phyloP scores from a whole-genome alignment of 2,888 invertebrate genomes.

The Heliothis peltigera region DNA sequence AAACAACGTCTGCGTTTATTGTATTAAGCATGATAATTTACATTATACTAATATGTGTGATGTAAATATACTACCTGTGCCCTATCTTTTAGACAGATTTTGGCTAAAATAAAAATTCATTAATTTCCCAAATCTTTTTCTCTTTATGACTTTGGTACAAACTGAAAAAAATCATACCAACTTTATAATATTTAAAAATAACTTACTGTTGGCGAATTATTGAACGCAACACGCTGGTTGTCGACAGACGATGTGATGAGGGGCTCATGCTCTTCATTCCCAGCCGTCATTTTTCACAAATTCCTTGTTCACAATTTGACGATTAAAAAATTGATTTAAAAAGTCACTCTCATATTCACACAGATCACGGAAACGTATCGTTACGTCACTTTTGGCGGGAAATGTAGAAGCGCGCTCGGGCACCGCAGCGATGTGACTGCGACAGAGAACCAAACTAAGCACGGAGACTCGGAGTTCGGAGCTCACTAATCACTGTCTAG shows the following conservation, averaged over 20 bases:
- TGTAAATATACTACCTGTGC: neutral
- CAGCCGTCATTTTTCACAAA: constrained; percentile 80
- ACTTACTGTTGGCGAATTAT: constrained; percentile 81
- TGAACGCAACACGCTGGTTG: constrained; percentile 82
- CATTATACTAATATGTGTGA: neutral
- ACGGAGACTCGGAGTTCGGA: constrained; percentile 5
- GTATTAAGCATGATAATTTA: too few species aligned
- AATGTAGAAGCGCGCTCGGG: constrained; percentile 47
- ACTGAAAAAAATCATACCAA: too few species aligned
- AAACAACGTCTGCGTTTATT: neutral
- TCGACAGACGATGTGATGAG: constrained; percentile 85
- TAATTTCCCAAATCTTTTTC: neutral
- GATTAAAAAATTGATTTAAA: constrained; percentile 41
- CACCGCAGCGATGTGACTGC: constrained; percentile 50
- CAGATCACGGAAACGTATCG: constrained; percentile 33
- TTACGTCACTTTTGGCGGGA: constrained; percentile 69
- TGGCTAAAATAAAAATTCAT: too few species aligned
- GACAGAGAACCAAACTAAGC: constrained; percentile 47
- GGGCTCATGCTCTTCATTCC: constrained; percentile 87
- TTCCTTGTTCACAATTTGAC: constrained; percentile 47
- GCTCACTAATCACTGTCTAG: constrained; percentile 56
- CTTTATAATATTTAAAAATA: neutral
- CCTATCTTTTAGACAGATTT: neutral
- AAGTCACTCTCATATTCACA: constrained; percentile 69
- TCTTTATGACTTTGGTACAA: neutral